Conservation (phyloP, 2,113 vertebrate genomes). For the Mormyrus iriodes region DNA sequence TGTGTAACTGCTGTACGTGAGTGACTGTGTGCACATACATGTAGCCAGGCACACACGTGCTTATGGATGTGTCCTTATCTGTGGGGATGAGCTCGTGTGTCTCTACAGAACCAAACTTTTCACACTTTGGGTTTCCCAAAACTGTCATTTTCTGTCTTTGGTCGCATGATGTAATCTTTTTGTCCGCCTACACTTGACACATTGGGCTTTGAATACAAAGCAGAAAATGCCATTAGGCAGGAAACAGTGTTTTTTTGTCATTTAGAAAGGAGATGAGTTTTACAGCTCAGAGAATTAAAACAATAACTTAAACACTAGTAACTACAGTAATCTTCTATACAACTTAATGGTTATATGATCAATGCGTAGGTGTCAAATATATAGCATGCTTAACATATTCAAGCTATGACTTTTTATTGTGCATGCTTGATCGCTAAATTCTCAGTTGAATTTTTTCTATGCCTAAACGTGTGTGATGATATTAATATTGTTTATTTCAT, state of each 20-base stretch:
- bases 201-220: constrained; percentile 17
- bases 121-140: neutral
- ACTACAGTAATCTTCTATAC: neutral
- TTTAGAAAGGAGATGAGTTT: neutral
- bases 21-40: neutral
- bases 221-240: neutral
- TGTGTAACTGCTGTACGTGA: neutral
- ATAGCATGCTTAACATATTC: neutral
- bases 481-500: neutral
- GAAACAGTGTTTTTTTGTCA: neutral
- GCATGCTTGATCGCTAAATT: neutral
- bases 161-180: constrained; percentile 19
- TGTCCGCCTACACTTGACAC: constrained; percentile 13
- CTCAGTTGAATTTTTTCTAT: neutral
- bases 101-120: neutral
- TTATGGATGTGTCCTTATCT: neutral
- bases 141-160: neutral
- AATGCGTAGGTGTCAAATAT: neutral
- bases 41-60: neutral
- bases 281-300: neutral
- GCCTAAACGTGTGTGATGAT: neutral
- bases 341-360: too few relatives aligned
- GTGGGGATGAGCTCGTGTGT: neutral
- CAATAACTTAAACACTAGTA: neutral
- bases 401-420: neutral